Base-by-base conservation (phyloP, 2,888 invertebrate genomes). In the Melikaiella ostensackeni region DNA sequence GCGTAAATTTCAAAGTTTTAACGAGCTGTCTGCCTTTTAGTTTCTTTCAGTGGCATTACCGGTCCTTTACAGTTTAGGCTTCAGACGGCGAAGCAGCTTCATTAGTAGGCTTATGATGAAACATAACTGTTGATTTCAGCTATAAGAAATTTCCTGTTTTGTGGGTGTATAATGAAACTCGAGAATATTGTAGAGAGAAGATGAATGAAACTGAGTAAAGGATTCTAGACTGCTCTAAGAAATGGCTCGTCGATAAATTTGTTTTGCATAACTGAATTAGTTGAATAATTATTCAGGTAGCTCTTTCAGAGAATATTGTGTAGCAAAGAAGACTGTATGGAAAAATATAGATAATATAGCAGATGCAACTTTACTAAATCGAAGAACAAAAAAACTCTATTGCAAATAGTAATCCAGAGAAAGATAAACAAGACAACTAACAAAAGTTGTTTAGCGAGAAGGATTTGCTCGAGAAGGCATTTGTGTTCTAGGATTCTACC, bases 21-120 rank as follows among this genome's bases (percentile, higher is more conserved):
- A 70, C 70, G 70, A 70, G 70, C 70, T 70, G 30, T 66, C 70
- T 50, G 50, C 70, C 30, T 70, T 70, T 70, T 42, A 46, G 50
- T 70, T 70, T 50, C 50, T 50, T 24, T 9, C 27, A 66, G 46
- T 64, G 24, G 64, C 16, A 38, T 64, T 64, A 24, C 46, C n/a
- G 16, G 27, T 19, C 27, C 19, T 46, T 46, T 66, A 66, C 50
- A 30, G 11, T 19, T 50, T 46, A 11, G 21, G 27, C 62, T 62
- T 62, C 11, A 35, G 30, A 19, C n/a, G 19, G 30, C 9, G n/a
- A n/a, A 62, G 19, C 62, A 4, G 62, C 62, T 62, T 62, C 62
- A 62, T 62, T 62, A 62, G 62, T n/a, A 35, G 62, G 33, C 33
- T 62, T 33, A 62, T 35, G 21, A 62, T 19, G 1, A 62, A 62